phyloP scores from a whole-genome alignment of 2,113 vertebrate species.

The Ciconia stormi region DNA sequence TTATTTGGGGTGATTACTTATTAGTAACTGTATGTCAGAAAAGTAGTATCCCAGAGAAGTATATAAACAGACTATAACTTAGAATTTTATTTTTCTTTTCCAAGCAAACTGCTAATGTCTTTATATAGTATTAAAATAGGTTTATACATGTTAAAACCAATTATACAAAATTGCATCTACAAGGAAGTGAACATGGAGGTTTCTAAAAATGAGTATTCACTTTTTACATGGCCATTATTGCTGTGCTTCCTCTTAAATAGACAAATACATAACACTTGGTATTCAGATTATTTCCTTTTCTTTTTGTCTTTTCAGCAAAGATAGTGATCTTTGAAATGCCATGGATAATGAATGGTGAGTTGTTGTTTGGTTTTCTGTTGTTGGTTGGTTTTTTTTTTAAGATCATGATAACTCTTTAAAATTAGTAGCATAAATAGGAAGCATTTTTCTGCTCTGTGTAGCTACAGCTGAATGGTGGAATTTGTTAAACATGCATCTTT shows the following conservation, averaged over 20 bases:
- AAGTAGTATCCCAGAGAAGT: background rate
- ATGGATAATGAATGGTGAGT: constrained; percentile 98
- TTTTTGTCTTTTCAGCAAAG: constrained; percentile 84
- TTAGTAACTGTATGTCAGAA: background rate
- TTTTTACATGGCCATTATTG: rapidly evolving
- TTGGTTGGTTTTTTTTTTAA: background rate
- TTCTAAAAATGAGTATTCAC: background rate
- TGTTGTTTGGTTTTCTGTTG: background rate
- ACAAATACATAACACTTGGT: background rate
- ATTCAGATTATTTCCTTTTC: background rate
- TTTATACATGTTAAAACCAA: background rate
- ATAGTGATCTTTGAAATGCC: constrained; percentile 98
- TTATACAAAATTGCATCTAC: background rate
- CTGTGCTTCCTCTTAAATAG: background rate
- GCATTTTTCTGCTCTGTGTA: background rate
- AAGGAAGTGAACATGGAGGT: background rate
- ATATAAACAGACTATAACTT: background rate
- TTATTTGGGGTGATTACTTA: background rate
- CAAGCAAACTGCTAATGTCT: background rate
- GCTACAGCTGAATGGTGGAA: background rate
- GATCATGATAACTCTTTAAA: background rate
- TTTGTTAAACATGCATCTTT: background rate
- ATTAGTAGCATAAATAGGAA: background rate
- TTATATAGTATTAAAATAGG: background rate
- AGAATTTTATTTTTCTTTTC: background rate